Evolutionary conservation across 2,113 vertebrate species (phyloP).

Genomic region (Eubucco bourcierii): DNA sequence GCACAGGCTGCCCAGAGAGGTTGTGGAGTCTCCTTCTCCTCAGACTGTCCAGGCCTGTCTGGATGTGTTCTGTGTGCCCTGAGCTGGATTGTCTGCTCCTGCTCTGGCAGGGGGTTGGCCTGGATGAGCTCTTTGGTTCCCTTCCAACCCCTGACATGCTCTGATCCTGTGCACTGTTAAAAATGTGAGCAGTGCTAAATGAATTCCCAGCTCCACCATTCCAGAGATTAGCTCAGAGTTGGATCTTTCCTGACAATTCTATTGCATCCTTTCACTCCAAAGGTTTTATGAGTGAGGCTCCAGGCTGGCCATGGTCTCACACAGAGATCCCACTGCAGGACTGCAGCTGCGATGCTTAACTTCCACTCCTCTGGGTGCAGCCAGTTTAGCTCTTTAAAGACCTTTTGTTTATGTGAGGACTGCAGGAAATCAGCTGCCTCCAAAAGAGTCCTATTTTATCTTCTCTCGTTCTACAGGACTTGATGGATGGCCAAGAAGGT

Average conservation of each 20-base stretch:
- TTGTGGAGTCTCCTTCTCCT: too few relatives aligned
- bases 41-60: too few relatives aligned
- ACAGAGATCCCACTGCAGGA: not conserved
- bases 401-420: not conserved
- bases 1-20: too few relatives aligned
- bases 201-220: not conserved
- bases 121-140: too few relatives aligned
- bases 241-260: not conserved
- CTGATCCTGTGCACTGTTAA: not conserved
- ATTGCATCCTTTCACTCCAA: not conserved
- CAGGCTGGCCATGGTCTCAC: not conserved
- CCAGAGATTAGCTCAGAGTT: not conserved
- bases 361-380: not conserved
- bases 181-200: not conserved
- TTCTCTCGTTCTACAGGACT: not conserved
- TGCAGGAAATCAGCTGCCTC: conserved; percentile 17
- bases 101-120: too few relatives aligned
- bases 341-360: not conserved
- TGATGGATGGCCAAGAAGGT: conserved; percentile 39
- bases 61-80: too few relatives aligned
- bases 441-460: conserved; percentile 25
- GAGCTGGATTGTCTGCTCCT: too few relatives aligned
- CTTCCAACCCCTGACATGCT: too few relatives aligned
- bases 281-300: not conserved
- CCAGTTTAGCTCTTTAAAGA: not conserved